Evolutionary conservation across 2,797 vertebrate genomes (phyloP).

Genomic region (Tiaroga cobitis): DNA sequence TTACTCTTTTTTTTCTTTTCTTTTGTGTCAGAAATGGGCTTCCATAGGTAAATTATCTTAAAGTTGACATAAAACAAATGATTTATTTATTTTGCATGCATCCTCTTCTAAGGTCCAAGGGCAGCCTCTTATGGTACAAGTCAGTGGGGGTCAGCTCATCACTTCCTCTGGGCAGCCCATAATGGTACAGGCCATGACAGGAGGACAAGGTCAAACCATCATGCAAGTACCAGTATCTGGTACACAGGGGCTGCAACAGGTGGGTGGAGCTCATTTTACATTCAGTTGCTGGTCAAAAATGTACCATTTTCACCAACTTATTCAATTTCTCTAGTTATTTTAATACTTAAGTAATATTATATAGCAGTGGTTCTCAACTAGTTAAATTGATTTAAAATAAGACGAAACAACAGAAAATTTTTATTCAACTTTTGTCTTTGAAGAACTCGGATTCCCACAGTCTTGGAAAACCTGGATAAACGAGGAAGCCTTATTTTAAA

Average conservation of each 20-base stretch:
- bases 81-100: neutral
- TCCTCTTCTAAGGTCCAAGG: conserved; percentile 87
- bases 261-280: conserved; percentile 60
- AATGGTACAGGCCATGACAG: conserved; percentile 97
- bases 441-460: neutral
- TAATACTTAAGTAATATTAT: neutral
- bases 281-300: neutral
- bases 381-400: neutral
- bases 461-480: neutral
- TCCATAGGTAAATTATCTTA: neutral
- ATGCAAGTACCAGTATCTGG: conserved; percentile 98
- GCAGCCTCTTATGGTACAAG: conserved; percentile 98
- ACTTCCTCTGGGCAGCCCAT: conserved; percentile 98
- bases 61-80: neutral
- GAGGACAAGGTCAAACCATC: conserved; percentile 96
- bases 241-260: conserved; percentile 96
- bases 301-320: neutral
- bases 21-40: neutral
- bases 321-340: neutral
- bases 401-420: neutral
- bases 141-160: conserved; percentile 97
- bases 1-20: neutral
- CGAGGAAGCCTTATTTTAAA: neutral
- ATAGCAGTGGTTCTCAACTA: neutral
- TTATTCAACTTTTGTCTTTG: neutral